A percentile compares a stretch with the other conserved stretches of the same genome.
Evolutionary conservation across 2,113 vertebrate genomes (phyloP).

Genomic region (Brachyistius frenatus): DNA sequence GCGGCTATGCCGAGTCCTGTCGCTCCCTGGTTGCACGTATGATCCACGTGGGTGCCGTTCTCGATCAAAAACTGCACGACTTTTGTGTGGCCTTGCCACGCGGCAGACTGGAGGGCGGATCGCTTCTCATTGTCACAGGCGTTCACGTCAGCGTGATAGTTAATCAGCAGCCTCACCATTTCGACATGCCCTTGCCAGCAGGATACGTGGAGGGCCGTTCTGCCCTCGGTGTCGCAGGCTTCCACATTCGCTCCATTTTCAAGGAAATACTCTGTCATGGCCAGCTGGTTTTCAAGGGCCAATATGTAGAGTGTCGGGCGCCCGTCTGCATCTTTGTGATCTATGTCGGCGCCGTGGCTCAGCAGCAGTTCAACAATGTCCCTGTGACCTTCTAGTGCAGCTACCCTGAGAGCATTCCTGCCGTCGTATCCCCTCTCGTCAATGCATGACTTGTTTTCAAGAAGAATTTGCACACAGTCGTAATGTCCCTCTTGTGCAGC

Average conservation of each 20-base stretch:
- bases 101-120: slow-evolving; percentile 95
- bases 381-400: slow-evolving; percentile 94
- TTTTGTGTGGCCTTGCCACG: slow-evolving; percentile 96
- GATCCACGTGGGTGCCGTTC: slow-evolving; percentile 91
- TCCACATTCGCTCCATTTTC: slow-evolving; percentile 97
- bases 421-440: slow-evolving; percentile 97
- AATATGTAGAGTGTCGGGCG: slow-evolving; percentile 97
- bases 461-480: slow-evolving; percentile 93
- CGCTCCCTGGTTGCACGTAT: slow-evolving; percentile 97
- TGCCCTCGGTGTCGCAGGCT: slow-evolving; percentile 93
- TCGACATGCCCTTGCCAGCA: slow-evolving; percentile 98
- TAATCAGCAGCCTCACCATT: slow-evolving; percentile 94
- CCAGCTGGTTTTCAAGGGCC: slow-evolving; percentile 96
- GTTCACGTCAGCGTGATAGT: slow-evolving; percentile 92
- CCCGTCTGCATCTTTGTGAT: slow-evolving; percentile 95
- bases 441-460: slow-evolving; percentile 93
- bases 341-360: slow-evolving; percentile 92
- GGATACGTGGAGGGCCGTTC: slow-evolving; percentile 97
- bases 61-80: slow-evolving; percentile 95
- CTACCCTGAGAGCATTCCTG: slow-evolving; percentile 93
- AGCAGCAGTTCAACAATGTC: slow-evolving; percentile 95
- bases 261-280: slow-evolving; percentile 96
- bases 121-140: slow-evolving; percentile 95
- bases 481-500: slow-evolving; percentile 97
- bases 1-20: slow-evolving; percentile 97